A percentile compares a stretch with the other conserved stretches of the same genome.
phyloP scores from a whole-genome alignment of 2,797 vertebrate genomes.

The Chromobotia macracanthus region DNA sequence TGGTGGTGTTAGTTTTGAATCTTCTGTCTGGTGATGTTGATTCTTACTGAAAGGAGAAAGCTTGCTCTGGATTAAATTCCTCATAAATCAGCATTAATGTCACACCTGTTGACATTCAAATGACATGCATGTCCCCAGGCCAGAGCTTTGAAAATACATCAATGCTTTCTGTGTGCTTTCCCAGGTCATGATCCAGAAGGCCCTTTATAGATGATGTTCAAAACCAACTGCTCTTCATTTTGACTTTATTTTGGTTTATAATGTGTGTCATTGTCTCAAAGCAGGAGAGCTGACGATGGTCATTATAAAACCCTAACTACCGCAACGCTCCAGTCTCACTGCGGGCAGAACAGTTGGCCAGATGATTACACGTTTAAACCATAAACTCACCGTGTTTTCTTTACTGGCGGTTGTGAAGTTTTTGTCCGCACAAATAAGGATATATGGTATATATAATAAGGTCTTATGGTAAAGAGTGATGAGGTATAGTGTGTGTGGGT shows the following conservation, averaged over 20 bases:
- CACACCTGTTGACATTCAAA: conserved; percentile 39
- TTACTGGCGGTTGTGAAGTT: conserved; percentile 5
- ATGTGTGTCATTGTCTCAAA: conserved; percentile 23
- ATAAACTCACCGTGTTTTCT: neutral
- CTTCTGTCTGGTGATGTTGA: conserved; percentile 20
- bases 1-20: conserved; percentile 29
- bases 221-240: conserved; percentile 24
- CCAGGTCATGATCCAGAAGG: neutral
- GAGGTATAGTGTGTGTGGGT: neutral
- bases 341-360: neutral
- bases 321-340: neutral
- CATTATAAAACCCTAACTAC: conserved; percentile 28
- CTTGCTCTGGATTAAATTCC: neutral
- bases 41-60: conserved; percentile 14
- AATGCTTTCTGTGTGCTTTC: conserved; percentile 1
- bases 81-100: conserved; percentile 32
- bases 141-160: conserved; percentile 8
- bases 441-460: too few relatives aligned
- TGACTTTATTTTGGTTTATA: conserved; percentile 27
- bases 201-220: neutral
- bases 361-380: conserved; percentile 32
- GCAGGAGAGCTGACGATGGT: conserved; percentile 21
- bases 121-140: conserved; percentile 2
- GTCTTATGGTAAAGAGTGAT: conserved; percentile 20
- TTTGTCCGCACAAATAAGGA: conserved; percentile 1